Evolutionary conservation across 2,797 vertebrate genomes (phyloP).

Genomic region (Cirrhinus molitorella): DNA sequence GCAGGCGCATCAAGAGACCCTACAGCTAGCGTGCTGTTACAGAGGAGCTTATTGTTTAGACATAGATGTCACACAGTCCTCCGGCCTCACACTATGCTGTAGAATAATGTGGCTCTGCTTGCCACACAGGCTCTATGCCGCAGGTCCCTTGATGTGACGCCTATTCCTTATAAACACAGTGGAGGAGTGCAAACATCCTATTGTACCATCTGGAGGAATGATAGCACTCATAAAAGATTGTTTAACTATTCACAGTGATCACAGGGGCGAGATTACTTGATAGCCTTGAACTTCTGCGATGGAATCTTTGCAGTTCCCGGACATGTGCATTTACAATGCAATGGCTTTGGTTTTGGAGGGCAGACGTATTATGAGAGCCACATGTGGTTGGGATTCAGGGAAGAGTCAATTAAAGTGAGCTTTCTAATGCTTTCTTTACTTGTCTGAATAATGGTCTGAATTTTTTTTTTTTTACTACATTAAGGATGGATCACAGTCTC

Average conservation of each 20-base stretch:
- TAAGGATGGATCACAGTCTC: no score
- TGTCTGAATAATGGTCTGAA: background rate
- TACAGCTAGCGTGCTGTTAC: slow-evolving; percentile 16
- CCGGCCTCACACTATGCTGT: slow-evolving; percentile 21
- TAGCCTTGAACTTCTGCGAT: slow-evolving; percentile 22
- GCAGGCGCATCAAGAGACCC: slow-evolving; percentile 2
- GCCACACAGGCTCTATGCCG: slow-evolving; percentile 4
- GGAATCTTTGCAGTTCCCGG: slow-evolving; percentile 26
- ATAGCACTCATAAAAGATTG: slow-evolving; percentile 32
- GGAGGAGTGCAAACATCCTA: slow-evolving; percentile 34
- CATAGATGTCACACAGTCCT: slow-evolving; percentile 36
- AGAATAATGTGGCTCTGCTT: slow-evolving; percentile 41
- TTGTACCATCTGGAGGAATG: slow-evolving; percentile 17
- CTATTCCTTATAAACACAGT: slow-evolving; percentile 25
- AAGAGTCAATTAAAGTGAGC: background rate
- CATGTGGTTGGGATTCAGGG: background rate
- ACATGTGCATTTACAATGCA: slow-evolving; percentile 29
- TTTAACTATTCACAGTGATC: slow-evolving; percentile 29
- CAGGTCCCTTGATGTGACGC: slow-evolving; percentile 29
- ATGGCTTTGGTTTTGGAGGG: slow-evolving; percentile 5
- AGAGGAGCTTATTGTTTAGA: slow-evolving; percentile 49
- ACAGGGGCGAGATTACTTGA: slow-evolving; percentile 27
- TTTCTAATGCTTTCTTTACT: background rate
- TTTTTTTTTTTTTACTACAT: no score
- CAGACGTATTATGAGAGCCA: background rate